Conservation (phyloP, 2,888 invertebrate species). For the Andrena flavipes region DNA sequence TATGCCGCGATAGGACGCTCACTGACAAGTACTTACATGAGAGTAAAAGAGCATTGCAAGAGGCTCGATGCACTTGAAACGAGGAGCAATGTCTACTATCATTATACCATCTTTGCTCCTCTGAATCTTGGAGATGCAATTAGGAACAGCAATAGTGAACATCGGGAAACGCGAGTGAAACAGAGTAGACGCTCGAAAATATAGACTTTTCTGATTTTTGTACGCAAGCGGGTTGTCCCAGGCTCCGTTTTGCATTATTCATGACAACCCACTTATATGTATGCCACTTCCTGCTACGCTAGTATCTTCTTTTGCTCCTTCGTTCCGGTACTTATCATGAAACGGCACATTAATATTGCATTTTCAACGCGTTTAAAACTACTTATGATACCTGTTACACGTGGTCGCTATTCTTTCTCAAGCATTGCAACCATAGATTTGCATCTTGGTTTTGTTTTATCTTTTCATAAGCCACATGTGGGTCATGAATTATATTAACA, state of each 20-base stretch:
- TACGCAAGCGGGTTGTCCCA: slow-evolving; percentile 44
- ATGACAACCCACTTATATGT: slow-evolving; percentile 58
- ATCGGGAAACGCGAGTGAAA: slow-evolving; percentile 33
- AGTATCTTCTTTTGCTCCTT: slow-evolving; percentile 31
- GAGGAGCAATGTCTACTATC: slow-evolving; percentile 67
- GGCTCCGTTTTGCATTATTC: slow-evolving; percentile 61
- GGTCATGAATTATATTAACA: too few species aligned
- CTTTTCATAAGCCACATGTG: too few species aligned
- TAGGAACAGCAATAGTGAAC: slow-evolving; percentile 55
- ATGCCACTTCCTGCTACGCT: slow-evolving; percentile 49
- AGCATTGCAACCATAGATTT: not conserved
- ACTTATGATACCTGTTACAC: slow-evolving; percentile 41
- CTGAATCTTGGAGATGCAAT: slow-evolving; percentile 71
- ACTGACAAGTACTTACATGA: not conserved
- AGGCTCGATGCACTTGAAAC: slow-evolving; percentile 63
- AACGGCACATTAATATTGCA: slow-evolving; percentile 48
- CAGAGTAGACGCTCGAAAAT: slow-evolving; percentile 33
- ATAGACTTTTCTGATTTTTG: slow-evolving; percentile 57
- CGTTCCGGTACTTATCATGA: slow-evolving; percentile 47
- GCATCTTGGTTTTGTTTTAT: not conserved
- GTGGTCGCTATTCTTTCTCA: not conserved
- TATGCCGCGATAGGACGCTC: not conserved
- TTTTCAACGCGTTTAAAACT: slow-evolving; percentile 16
- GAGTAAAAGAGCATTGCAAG: slow-evolving; percentile 27
- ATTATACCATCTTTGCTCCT: slow-evolving; percentile 71